phyloP scores from a whole-genome alignment of 2,797 vertebrate species.

The Rhinella marina region DNA sequence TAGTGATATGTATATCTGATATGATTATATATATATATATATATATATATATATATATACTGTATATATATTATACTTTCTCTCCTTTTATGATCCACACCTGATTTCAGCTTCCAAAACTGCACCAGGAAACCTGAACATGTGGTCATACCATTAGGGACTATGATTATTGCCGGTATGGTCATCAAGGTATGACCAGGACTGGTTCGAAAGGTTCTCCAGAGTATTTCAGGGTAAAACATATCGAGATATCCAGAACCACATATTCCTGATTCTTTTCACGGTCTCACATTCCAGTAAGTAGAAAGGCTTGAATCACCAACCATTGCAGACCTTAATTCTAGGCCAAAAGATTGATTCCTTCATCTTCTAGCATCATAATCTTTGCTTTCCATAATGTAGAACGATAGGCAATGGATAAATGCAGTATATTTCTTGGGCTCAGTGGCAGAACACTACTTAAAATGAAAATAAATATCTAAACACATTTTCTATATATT shows the following conservation, averaged over 20 bases:
- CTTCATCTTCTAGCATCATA: not conserved
- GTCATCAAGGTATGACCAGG: not conserved
- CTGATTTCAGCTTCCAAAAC: too few relatives aligned
- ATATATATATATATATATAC: too few relatives aligned
- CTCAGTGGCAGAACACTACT: not conserved
- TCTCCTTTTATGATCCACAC: too few relatives aligned
- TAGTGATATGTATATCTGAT: too few relatives aligned
- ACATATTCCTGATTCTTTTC: not conserved
- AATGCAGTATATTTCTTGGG: not conserved
- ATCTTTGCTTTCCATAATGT: not conserved
- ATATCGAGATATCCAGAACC: too few relatives aligned
- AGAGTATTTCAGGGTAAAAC: not conserved
- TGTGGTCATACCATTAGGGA: too few relatives aligned
- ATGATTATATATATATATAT: too few relatives aligned
- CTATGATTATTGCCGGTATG: not conserved
- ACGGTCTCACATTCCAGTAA: not conserved
- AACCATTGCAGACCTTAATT: not conserved
- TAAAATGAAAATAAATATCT: constrained; percentile 4
- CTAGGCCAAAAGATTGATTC: not conserved
- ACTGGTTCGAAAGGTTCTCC: not conserved
- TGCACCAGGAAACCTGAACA: too few relatives aligned
- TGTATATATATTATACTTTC: too few relatives aligned
- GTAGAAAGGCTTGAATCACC: not conserved
- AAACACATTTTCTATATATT: not conserved
- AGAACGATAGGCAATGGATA: not conserved